A percentile compares a stretch with the other conserved stretches of the same genome.
Evolutionary conservation across 1,140 invertebrate genomes (phyloP).

Genomic region (Drosophila dunni): DNA sequence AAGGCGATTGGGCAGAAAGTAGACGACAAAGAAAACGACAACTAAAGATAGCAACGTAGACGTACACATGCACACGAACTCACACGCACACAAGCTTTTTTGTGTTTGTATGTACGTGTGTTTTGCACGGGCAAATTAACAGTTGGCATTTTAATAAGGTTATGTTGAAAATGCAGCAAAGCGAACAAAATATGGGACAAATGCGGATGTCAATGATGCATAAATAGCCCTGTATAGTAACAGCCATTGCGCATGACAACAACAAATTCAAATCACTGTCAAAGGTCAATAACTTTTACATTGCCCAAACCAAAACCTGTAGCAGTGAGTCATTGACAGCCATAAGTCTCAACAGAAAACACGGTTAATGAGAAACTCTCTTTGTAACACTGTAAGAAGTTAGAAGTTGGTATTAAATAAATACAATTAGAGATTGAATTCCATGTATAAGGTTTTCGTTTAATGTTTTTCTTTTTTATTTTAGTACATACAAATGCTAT

Average conservation of each 20-base stretch:
- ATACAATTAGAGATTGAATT: constrained; percentile 8
- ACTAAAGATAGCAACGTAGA: constrained; percentile 3
- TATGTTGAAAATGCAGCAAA: constrained; percentile 49
- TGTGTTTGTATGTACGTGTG: constrained; percentile 6
- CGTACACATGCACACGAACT: constrained; percentile 3
- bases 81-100: neutral
- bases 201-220: constrained; percentile 19
- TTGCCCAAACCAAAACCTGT: constrained; percentile 23
- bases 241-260: constrained; percentile 59
- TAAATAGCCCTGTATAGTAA: constrained; percentile 5
- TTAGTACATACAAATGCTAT: constrained; percentile 61
- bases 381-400: neutral
- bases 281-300: constrained; percentile 72
- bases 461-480: constrained; percentile 44
- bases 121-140: neutral
- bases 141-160: constrained; percentile 49
- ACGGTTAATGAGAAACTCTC: neutral
- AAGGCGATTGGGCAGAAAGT: neutral
- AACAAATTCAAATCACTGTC: constrained; percentile 46
- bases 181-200: constrained; percentile 49
- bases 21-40: constrained; percentile 22
- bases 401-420: neutral
- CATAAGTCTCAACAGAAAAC: neutral
- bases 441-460: constrained; percentile 42
- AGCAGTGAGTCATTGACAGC: constrained; percentile 24